A percentile compares a stretch with the other conserved stretches of the same genome.
These are phyloP conservation scores for Terrapene triunguis DNA, from an alignment of 2,113 vertebrate genomes.

Conservation along the genomic window DNA sequence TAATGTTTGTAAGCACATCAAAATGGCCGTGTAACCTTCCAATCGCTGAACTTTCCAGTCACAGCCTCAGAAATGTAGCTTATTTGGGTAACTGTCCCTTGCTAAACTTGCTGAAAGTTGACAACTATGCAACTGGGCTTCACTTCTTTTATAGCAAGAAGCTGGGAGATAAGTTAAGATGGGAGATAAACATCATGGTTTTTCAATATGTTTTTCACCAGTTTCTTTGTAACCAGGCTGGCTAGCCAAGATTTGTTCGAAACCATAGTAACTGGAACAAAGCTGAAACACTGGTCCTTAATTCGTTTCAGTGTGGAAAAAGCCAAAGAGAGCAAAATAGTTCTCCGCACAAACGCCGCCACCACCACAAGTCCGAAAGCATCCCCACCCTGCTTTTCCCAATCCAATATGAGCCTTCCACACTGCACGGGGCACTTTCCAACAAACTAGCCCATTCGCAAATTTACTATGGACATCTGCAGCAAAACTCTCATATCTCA, in stretches of 20 bases:
- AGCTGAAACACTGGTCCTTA: not conserved
- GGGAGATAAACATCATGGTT: not conserved
- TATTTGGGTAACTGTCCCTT: not conserved
- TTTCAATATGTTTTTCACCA: not conserved
- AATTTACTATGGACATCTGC: not conserved
- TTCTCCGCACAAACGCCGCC: not conserved
- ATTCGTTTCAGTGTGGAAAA: not conserved
- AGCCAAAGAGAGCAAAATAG: fast-evolving
- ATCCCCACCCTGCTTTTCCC: fast-evolving
- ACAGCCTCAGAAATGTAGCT: not conserved
- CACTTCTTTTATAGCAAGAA: fast-evolving
- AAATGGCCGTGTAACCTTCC: not conserved
- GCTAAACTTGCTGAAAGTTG: not conserved
- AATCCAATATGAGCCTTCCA: fast-evolving
- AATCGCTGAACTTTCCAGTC: not conserved
- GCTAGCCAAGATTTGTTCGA: not conserved
- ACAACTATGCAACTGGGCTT: not conserved
- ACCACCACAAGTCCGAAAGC: not conserved
- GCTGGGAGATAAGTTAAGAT: not conserved
- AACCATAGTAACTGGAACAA: not conserved
- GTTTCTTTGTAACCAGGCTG: not conserved
- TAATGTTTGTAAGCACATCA: not conserved
- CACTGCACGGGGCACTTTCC: fast-evolving
- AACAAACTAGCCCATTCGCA: not conserved
- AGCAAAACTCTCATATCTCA: not conserved